Conservation (phyloP, 2,113 vertebrate species). For the Cepphus grylle region DNA sequence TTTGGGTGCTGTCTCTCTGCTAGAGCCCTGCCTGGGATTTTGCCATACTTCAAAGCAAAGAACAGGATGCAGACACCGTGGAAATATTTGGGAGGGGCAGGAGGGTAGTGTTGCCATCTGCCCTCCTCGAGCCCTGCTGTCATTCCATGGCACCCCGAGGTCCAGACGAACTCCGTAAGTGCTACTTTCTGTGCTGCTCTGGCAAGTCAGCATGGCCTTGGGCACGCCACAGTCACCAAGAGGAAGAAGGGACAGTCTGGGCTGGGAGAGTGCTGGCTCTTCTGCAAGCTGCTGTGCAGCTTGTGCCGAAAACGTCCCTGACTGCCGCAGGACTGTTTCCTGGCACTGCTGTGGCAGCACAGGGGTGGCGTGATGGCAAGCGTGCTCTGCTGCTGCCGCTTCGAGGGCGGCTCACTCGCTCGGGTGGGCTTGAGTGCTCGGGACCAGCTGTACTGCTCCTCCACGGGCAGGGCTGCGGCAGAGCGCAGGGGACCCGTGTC, state of each 20-base stretch:
- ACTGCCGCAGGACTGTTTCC: not conserved
- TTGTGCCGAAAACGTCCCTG: not conserved
- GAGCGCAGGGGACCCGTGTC: rapidly evolving
- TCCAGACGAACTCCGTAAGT: not conserved
- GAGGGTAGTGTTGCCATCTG: not conserved
- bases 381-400: not conserved
- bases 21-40: not conserved
- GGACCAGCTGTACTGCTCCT: not conserved
- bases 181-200: not conserved
- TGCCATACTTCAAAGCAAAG: not conserved
- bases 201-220: not conserved
- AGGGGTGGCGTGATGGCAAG: not conserved
- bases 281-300: not conserved
- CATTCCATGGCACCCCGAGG: not conserved
- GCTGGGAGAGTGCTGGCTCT: not conserved
- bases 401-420: rapidly evolving
- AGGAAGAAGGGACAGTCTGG: not conserved
- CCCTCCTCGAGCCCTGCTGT: not conserved
- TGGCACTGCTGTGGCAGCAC: not conserved
- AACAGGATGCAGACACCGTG: not conserved
- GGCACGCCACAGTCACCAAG: not conserved
- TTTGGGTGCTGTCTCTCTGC: not conserved
- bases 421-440: rapidly evolving
- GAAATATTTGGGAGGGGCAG: not conserved
- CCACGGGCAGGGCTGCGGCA: rapidly evolving